Base-by-base conservation (phyloP, 2,888 invertebrate species). In the Agrotis ipsilon region DNA sequence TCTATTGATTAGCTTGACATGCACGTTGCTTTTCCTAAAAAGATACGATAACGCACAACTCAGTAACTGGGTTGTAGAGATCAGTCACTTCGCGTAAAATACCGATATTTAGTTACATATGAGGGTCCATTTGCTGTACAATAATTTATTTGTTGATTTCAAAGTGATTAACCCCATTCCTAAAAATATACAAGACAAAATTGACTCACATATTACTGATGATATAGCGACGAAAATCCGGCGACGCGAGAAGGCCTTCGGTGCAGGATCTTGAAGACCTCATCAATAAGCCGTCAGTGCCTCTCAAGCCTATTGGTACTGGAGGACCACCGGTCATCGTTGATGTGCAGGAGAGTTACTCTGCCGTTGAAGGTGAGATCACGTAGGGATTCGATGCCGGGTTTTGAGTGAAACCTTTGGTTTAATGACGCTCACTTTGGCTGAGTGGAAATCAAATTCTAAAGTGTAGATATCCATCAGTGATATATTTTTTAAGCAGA, bases 291-390 rank as follows among this genome's bases (percentile, higher is more conserved):
- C 98, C 98, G 57, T 98, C 98, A 63, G 98, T 99, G 67, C 99
- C 99, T 60, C 96, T 99, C 82, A 97, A 97, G 91, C 97, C 98
- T 80, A 93, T 97, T 67, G 99, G 98, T 80, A 97, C 97, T 89
- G 97, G 97, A 81, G 98, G 98, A 75, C 98, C 99, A 82, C 99
- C 99, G 52, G 97, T 97, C 83, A 99, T 99, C 92, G 98, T 99
- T 83, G 99, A 99, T 93, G 98, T 98, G 57, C 98, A 99, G 93
- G 98, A 99, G 92, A 99, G 98, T 91, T 99, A 99, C 95, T 98
- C 99, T 58, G 99, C 99, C 72, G 98, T 99, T 94, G 99, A 99
- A 98, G 99, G 99, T 99, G 39, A 77, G 67, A 92, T 62, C 3
- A 2, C 19, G 16, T 19, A 16, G 4, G n/a, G 1, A 51, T 9